Evolutionary conservation across 1,140 invertebrate species (phyloP).

Genomic region (Diabrotica virgifera): DNA sequence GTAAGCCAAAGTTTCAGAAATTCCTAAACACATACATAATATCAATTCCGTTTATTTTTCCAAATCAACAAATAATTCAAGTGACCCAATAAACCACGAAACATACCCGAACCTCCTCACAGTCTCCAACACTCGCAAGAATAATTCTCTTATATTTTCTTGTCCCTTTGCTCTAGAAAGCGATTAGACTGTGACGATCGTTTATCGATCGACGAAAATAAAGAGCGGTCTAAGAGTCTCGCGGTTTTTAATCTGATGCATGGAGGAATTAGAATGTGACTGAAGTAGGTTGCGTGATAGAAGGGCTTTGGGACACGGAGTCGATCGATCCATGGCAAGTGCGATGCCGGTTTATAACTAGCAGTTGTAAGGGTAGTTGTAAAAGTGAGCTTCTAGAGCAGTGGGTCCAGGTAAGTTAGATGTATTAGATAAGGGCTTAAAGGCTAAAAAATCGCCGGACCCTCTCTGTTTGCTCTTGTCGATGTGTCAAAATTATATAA

Average conservation of each 20-base stretch:
- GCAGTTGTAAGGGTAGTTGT: constrained; percentile 11
- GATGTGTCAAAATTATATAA: too few relatives aligned
- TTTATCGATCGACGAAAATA: neutral
- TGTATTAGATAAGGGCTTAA: neutral
- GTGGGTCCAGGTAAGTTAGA: neutral
- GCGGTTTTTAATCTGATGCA: neutral
- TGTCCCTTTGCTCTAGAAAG: neutral
- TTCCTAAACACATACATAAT: neutral
- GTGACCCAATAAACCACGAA: constrained; percentile 1
- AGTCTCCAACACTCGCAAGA: neutral
- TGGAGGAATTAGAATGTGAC: constrained; percentile 7
- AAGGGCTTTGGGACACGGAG: constrained; percentile 4
- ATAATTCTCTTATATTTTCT: neutral
- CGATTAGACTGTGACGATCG: neutral
- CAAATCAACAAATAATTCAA: constrained; percentile 1
- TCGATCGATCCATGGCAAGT: constrained; percentile 9
- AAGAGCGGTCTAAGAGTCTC: neutral
- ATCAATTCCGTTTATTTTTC: neutral
- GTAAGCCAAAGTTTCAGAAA: too few relatives aligned
- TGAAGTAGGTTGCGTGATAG: constrained; percentile 4
- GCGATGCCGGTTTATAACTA: constrained; percentile 5
- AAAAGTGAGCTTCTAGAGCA: constrained; percentile 12
- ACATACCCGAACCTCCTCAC: neutral
- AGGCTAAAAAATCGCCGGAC: neutral
- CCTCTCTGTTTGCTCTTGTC: too few relatives aligned